Base-by-base conservation (phyloP, 2,113 vertebrate genomes). In the Verasper variegatus region DNA sequence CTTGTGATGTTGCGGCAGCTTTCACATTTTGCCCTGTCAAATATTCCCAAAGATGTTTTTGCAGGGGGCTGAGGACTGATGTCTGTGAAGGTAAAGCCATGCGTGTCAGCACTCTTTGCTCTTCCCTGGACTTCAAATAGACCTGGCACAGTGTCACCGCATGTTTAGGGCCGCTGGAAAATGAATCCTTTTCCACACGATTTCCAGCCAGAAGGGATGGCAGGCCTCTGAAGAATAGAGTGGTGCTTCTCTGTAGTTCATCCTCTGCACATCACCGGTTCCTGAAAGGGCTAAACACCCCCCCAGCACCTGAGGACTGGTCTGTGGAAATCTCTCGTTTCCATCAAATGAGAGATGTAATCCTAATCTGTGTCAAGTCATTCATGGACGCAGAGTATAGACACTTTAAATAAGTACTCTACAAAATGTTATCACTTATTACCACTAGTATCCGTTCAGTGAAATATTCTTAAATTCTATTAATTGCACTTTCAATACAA, bases 1-100 rank as follows among this genome's bases (percentile, higher is more conserved):
- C 73, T 11, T 86, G 78, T 80, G 72, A 80, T 74, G 75, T 82
- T 84, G 54, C 69, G 10, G 56, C 54, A 52, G 64, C 74, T 73
- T 62, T 77, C 76, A 84, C 79, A 76, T 83, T 80, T 81, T 83
- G 74, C 73, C 83, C 76, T 85, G 76, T 84, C 74, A 90, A 82
- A 84, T 69, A 80, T 84, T 86, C 81, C 76, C 68, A 74, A 72
- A 86, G 76, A 84, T 82, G 63, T 85, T 59, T 3, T 59, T 3
- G 21, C 27, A 10, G 67, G 74, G 56, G 21, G 24, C 18, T 60
- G 73, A 68, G 14, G 68, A 71, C 67, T 72, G 59, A 27, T 47
- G 65, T 73, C 77, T 78, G 59, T 57, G 26, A 63, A 49, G 67
- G 68, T 51, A 80, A 74, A 80, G 74, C 9, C 45, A 61, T 40